phyloP scores from a whole-genome alignment of 2,113 vertebrate genomes.

The Geococcyx californianus region DNA sequence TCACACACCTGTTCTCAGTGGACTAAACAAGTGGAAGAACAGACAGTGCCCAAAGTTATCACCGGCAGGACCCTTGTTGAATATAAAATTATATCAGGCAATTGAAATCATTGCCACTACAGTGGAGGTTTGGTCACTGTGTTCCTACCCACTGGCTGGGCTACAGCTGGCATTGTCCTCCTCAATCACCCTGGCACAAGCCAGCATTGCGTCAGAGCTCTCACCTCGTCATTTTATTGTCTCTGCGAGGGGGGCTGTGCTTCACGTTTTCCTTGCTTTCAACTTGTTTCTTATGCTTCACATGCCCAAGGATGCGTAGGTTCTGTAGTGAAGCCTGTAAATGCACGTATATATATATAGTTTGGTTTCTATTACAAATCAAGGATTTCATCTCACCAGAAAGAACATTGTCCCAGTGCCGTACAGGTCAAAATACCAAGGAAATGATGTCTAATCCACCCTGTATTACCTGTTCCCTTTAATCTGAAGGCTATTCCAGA shows the following conservation, averaged over 20 bases:
- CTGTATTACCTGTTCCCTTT: not conserved
- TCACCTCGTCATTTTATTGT: not conserved
- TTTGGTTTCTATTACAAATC: not conserved
- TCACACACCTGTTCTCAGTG: accelerated
- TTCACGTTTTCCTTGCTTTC: not conserved
- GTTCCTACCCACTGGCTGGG: not conserved
- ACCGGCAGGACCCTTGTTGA: not conserved
- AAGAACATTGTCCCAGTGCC: not conserved
- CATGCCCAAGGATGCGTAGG: not conserved
- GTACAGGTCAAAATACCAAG: not conserved
- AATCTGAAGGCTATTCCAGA: not conserved
- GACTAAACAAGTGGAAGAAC: not conserved
- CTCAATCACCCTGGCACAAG: not conserved
- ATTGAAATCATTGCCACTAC: not conserved
- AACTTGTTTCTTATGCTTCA: not conserved
- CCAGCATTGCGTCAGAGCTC: not conserved
- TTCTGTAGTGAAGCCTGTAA: not conserved
- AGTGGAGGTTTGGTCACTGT: accelerated
- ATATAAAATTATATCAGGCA: not conserved
- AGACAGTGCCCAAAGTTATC: not conserved
- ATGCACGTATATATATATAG: not conserved
- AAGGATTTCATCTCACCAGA: not conserved
- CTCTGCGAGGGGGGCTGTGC: not conserved
- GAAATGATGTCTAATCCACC: not conserved
- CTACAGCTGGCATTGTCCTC: not conserved